These are phyloP conservation scores for Chymomyza procnemis DNA, from an alignment of 2,888 invertebrate genomes.

Conservation along the genomic window DNA sequence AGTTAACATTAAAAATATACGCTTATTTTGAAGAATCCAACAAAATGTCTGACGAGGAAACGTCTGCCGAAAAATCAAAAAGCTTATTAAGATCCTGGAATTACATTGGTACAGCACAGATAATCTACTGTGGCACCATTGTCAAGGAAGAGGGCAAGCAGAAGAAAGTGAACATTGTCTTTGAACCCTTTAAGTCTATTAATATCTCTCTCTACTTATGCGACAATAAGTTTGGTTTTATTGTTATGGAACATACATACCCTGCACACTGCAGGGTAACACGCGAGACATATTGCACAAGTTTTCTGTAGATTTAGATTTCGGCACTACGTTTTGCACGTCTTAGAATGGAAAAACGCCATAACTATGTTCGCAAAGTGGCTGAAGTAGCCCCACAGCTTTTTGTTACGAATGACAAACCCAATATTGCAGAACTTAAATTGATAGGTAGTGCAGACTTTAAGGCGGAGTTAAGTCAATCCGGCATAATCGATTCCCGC, in stretches of 20 bases:
- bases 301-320: conserved; percentile 92
- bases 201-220: conserved; percentile 99
- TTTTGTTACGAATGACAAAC: conserved; percentile 98
- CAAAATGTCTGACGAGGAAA: conserved; percentile 90
- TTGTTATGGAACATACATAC: conserved; percentile 99
- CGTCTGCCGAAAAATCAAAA: conserved; percentile 99
- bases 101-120: conserved; percentile 99
- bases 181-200: conserved; percentile 99
- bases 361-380: conserved; percentile 99
- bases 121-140: conserved; percentile 99
- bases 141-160: conserved; percentile 99
- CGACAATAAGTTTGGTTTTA: conserved; percentile 99
- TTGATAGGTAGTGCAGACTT: conserved; percentile 99
- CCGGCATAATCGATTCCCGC: conserved; percentile 99
- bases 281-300: conserved; percentile 79
- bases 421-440: conserved; percentile 97
- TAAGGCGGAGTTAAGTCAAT: conserved; percentile 99
- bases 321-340: conserved; percentile 99
- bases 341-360: conserved; percentile 99
- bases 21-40: conserved; percentile 42
- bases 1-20: too few species aligned
- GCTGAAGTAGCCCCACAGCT: conserved; percentile 97
- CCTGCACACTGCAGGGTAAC: conserved; percentile 93
- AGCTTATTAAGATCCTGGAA: conserved; percentile 99
- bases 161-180: conserved; percentile 99